Conservation (phyloP, 2,797 vertebrate species). For the Brotogeris chrysoptera region DNA sequence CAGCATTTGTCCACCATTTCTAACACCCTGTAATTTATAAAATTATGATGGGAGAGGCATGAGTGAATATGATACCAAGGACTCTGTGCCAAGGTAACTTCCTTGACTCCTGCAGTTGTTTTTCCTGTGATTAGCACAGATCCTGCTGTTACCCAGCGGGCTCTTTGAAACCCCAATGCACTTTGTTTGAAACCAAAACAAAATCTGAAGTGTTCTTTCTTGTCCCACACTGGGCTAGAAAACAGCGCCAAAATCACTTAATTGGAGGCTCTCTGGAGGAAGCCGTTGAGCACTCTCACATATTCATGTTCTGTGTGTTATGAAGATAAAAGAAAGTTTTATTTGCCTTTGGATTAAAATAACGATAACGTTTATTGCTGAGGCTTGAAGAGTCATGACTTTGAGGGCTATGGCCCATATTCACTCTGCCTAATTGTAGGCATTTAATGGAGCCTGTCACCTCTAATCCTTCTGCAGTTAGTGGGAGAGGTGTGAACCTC, state of each 20-base stretch:
- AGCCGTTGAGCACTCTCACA: background rate
- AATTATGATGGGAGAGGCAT: background rate
- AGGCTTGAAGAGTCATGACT: background rate
- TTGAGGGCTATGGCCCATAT: background rate
- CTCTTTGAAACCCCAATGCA: slow-evolving; percentile 7
- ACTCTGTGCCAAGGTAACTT: slow-evolving; percentile 39
- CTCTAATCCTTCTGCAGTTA: background rate
- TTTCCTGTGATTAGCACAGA: slow-evolving; percentile 50
- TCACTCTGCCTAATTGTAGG: background rate
- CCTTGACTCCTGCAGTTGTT: slow-evolving; percentile 54
- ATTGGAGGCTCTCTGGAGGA: slow-evolving; percentile 33
- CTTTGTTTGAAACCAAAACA: slow-evolving; percentile 48
- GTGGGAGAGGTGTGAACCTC: slow-evolving; percentile 7
- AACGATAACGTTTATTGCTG: background rate
- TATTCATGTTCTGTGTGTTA: background rate
- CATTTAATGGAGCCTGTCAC: background rate
- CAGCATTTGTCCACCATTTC: background rate
- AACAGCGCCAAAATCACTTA: slow-evolving; percentile 34
- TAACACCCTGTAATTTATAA: background rate
- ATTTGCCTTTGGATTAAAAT: slow-evolving; percentile 49
- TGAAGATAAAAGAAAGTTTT: slow-evolving; percentile 23
- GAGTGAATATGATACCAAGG: slow-evolving; percentile 3
- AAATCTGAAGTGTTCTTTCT: slow-evolving; percentile 45
- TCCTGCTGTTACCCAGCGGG: slow-evolving; percentile 44
- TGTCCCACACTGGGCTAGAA: background rate